Evolutionary conservation across 2,888 invertebrate genomes (phyloP), one percentile per base, ranked within the genome.

Genomic region (Artemia sinica): DNA sequence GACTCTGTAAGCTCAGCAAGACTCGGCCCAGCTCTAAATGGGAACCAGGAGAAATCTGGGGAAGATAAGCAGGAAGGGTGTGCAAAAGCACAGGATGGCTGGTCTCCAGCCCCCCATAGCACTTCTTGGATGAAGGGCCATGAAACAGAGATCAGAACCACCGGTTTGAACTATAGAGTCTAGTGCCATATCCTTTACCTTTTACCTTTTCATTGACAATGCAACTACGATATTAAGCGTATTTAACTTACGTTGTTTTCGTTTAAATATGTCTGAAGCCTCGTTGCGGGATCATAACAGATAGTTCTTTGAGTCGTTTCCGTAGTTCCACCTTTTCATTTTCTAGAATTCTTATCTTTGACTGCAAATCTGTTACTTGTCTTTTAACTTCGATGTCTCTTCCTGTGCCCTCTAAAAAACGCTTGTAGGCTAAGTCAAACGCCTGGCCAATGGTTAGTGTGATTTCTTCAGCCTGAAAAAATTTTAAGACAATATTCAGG

Each of bases 381-480:
- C 92, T 87, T 77, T 89, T 88, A 72, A 89, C 82, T 77, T 95
- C 94, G 71, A 91, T 81, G 77, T 91, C 90, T 77, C 88, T 88
- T 70, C 91, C 91, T 69, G 90, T 90, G 71, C 91, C 91, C 77
- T 92, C 95, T 75, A 96, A 81, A 80, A 93, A 96, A 76, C 91
- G 84, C 72, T 80, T 89, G 81, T 96, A 97, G 50, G 96, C 97
- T 76, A 97, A 82, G 81, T 97, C 96, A 78, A 97, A 97, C 0
- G 97, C 96, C 79, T 97, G 96, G 11, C 97, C 97, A 74, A 97
- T 95, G 12, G 96, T 97, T 72, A 97, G 80, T 65, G 96, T 97
- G 72, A 97, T 96, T 77, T 97, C 95, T 75, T 96, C 95, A 1
- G 96, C 95, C 82, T 82, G 71, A 11, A 73, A 73, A 18, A 70